Base-by-base conservation (phyloP, 1,140 invertebrate genomes). In the Antheraea pernyi region DNA sequence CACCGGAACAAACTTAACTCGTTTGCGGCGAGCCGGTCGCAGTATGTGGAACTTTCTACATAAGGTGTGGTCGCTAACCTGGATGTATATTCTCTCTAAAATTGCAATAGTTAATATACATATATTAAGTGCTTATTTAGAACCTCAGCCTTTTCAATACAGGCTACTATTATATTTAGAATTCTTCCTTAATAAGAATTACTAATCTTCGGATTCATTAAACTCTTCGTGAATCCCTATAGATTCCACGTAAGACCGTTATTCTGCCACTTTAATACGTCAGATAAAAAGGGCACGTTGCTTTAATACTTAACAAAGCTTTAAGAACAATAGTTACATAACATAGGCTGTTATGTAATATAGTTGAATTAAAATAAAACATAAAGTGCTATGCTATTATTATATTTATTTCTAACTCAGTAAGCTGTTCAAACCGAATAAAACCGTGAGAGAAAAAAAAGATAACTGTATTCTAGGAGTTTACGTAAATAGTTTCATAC, bases 11-110 rank as follows among this genome's bases (percentile, higher is more conserved):
- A 79, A 79, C 68, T 79, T 79, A 62, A 19, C 72, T 74, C 72
- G 69, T 79, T 79, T 76, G 72, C 66, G 72, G 74, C 63, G 63
- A 73, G 39, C 63, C 69, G 69, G 67, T 71, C 69, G 69, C 61
- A 67, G 68, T 37, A 53, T 22, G 19, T 36, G 60, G 30, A 77
- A 75, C 67, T 72, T 75, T 72, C 65, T 39, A 58, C 71, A 72
- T 74, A 72, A 72, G 69, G 71, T 74, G 71, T 75, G 74, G 71
- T 76, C 48, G 61, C 64, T 60, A 67, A 74, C 72, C 74, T 76
- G 68, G 72, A 74, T 72, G 69, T 66, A 48, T 74, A 46, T 73
- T 67, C 42, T 9, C 64, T 70, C 39, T 59, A 69, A 19, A 65
- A 39, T 46, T 37, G 18, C 16, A 19, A 42, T 37, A 61, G 19